Percentiles rank a stretch among this genome's conserved stretches.
phyloP scores from a whole-genome alignment of 2,113 vertebrate genomes.

The Apteryx mantelli region DNA sequence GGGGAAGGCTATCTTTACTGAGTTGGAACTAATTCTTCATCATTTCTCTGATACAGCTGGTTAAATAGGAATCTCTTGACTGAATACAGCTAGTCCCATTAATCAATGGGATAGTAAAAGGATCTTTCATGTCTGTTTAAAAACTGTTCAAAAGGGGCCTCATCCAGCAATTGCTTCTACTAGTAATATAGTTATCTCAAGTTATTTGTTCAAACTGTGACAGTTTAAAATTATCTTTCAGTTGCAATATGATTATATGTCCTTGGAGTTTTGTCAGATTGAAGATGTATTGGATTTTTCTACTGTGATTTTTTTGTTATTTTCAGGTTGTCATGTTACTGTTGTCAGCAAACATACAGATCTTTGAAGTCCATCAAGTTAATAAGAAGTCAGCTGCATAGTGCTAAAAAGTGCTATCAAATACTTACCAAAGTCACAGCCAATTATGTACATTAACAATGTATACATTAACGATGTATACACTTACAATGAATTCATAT shows the following conservation, averaged over 20 bases:
- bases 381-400: not conserved
- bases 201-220: not conserved
- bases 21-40: not conserved
- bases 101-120: not conserved
- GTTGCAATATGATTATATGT: not conserved
- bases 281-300: not conserved
- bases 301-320: not conserved
- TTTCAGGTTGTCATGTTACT: not conserved
- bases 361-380: not conserved
- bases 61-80: not conserved
- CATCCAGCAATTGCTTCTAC: not conserved
- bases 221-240: not conserved
- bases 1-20: not conserved
- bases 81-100: not conserved
- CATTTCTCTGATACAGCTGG: not conserved
- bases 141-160: not conserved
- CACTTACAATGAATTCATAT: not conserved
- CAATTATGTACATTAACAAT: not conserved
- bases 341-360: not conserved
- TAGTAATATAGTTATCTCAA: not conserved
- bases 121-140: not conserved
- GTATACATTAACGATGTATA: not conserved
- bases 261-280: not conserved
- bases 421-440: not conserved
- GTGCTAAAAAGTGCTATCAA: not conserved